Conservation (phyloP, 2,888 invertebrate species). For the Cheilosia soror region DNA sequence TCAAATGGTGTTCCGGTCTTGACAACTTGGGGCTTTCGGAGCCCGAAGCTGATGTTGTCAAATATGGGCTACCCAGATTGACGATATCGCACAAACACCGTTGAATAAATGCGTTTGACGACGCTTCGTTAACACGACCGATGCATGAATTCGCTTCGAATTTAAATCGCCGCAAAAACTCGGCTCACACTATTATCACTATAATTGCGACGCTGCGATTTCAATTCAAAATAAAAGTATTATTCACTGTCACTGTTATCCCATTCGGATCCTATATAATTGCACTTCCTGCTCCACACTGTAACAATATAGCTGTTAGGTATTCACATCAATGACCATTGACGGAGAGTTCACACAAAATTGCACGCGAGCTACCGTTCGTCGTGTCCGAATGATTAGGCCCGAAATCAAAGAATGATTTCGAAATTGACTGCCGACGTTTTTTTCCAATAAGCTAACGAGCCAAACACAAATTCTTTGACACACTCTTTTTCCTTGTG, state of each 20-base stretch:
- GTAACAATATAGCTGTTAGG: not conserved
- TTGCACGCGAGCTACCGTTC: slow-evolving; percentile 67
- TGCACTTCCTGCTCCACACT: slow-evolving; percentile 19
- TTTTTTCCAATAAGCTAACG: slow-evolving; percentile 76
- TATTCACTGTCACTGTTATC: slow-evolving; percentile 50
- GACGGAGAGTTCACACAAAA: slow-evolving; percentile 45
- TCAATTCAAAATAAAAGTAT: slow-evolving; percentile 29
- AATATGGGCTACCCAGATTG: slow-evolving; percentile 84
- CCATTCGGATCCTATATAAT: slow-evolving; percentile 42
- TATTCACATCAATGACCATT: slow-evolving; percentile 25
- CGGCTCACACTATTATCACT: not conserved
- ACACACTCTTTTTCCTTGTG: slow-evolving; percentile 42
- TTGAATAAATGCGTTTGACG: slow-evolving; percentile 47
- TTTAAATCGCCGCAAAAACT: not conserved
- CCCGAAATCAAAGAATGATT: slow-evolving; percentile 82
- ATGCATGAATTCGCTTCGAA: slow-evolving; percentile 28
- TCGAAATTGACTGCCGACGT: slow-evolving; percentile 80
- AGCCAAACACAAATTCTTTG: slow-evolving; percentile 61
- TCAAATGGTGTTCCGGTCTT: slow-evolving; percentile 60
- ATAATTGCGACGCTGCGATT: not conserved
- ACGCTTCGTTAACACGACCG: slow-evolving; percentile 47
- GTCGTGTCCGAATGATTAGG: slow-evolving; percentile 82
- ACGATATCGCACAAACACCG: slow-evolving; percentile 62
- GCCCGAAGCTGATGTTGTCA: slow-evolving; percentile 82
- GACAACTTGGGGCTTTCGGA: slow-evolving; percentile 80